Base-by-base conservation (phyloP, 2,888 invertebrate genomes). In the Carpatolechia fugitivella region DNA sequence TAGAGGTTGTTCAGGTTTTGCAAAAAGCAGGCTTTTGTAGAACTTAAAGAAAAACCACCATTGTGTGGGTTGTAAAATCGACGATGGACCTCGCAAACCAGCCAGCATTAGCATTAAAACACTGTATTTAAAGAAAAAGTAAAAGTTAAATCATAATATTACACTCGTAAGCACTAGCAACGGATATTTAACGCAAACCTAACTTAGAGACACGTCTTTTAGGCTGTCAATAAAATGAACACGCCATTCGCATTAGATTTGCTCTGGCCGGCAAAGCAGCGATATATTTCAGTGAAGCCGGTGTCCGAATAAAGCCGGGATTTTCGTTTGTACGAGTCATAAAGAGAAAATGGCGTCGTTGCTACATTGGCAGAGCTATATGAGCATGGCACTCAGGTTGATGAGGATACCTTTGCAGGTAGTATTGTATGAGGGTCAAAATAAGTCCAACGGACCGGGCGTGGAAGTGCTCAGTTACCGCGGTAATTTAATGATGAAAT, bases 271-370 rank as follows among this genome's bases (percentile, higher is more conserved):
- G 24, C 29, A n/a, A 11, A 13, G 13, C 7, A 3, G 50, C 50
- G 13, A 51, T 51, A 38, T 51, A 51, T 41, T 52, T 30, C 40
- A 41, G 18, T 36, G 14, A 24, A 18, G n/a, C 18, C 18, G 38
- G 29, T 29, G 33, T 24, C 36, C 35, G 20, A 29, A 48, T 41
- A 51, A 56, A 47, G 40, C 52, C 40, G 29, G 46, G 56, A 38
- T 52, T 52, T 44, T 29, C 44, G 13, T 24, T 29, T 47, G 18
- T 16, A 24, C 35, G 24, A 24, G 56, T 38, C 56, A 47, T 56
- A 56, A 56, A 56, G 47, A 48, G 52, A 29, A n/a, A 56, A 56
- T 52, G 52, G 47, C 56, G 8, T 20, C 18, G 10, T 3, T 38
- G 13, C 31, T 30, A 20, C 7, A 8, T 44, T 44, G 55, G 51